phyloP scores from a whole-genome alignment of 2,113 vertebrate genomes.

The Labeo rohita region DNA sequence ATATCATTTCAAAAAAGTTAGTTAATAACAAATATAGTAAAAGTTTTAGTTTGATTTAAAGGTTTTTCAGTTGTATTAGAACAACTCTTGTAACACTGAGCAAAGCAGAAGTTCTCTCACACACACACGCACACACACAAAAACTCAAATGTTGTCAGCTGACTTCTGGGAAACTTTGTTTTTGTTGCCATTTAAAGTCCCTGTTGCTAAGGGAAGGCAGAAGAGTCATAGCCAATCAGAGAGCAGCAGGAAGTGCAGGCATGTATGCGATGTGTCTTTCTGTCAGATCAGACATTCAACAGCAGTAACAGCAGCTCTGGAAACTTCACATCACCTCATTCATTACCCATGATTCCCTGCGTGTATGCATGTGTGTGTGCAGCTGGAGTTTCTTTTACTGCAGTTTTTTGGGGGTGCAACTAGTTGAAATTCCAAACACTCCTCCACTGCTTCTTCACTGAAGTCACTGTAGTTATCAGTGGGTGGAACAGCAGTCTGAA shows the following conservation, averaged over 20 bases:
- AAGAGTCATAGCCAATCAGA: slow-evolving; percentile 50
- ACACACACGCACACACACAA: neutral
- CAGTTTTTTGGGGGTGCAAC: neutral
- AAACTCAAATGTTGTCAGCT: slow-evolving; percentile 37
- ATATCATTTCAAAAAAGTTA: neutral
- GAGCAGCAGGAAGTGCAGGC: slow-evolving; percentile 23
- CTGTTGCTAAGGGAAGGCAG: slow-evolving; percentile 57
- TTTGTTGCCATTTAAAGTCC: slow-evolving; percentile 57
- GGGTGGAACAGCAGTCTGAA: neutral
- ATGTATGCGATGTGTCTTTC: neutral
- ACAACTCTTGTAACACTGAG: neutral
- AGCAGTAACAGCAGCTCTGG: neutral
- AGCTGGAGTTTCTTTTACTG: neutral
- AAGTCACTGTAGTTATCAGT: neutral
- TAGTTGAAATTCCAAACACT: slow-evolving; percentile 2
- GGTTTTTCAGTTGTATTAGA: neutral
- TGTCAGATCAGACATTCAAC: neutral
- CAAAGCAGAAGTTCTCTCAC: neutral
- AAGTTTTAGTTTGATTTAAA: neutral
- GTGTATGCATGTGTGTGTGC: neutral
- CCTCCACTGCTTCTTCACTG: neutral
- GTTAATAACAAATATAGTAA: neutral
- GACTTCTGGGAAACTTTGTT: slow-evolving; percentile 60
- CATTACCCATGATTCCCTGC: neutral
- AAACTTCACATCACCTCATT: slow-evolving; percentile 26